These are phyloP conservation scores for Lasioglossum zephyrum DNA, from an alignment of 2,888 invertebrate species.

Conservation along the genomic window DNA sequence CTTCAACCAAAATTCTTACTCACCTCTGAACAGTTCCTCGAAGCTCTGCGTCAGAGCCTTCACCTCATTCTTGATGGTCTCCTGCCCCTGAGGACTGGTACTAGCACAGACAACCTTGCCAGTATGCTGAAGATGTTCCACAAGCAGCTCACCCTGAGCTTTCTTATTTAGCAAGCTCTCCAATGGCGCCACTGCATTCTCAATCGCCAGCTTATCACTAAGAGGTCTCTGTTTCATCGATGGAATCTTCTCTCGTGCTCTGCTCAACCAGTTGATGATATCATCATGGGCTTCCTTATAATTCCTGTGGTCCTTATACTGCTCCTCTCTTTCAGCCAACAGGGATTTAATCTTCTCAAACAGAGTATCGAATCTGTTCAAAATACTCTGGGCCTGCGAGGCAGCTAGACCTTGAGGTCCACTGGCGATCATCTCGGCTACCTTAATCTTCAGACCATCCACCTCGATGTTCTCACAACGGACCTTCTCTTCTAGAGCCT, in stretches of 20 bases:
- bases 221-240: constrained; percentile 93
- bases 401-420: constrained; percentile 94
- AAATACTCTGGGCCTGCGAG: constrained; percentile 92
- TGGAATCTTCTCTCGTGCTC: constrained; percentile 95
- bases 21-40: constrained; percentile 91
- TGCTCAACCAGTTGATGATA: constrained; percentile 93
- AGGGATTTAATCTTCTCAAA: constrained; percentile 90
- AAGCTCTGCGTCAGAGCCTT: constrained; percentile 94
- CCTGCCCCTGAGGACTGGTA: constrained; percentile 92
- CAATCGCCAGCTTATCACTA: constrained; percentile 94
- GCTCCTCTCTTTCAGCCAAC: constrained; percentile 92
- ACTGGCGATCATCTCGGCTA: constrained; percentile 93
- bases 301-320: constrained; percentile 93
- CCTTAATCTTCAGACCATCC: constrained; percentile 93
- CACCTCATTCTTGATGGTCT: constrained; percentile 93
- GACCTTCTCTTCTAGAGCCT: constrained; percentile 94
- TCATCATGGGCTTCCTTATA: constrained; percentile 97
- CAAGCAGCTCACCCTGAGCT: constrained; percentile 94
- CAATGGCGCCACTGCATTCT: constrained; percentile 94
- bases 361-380: constrained; percentile 92
- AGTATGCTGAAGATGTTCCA: constrained; percentile 94
- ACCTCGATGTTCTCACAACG: constrained; percentile 96
- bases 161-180: constrained; percentile 94
- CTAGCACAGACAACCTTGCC: constrained; percentile 94
- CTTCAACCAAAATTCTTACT: constrained; percentile 29